Base-by-base conservation (phyloP, 2,888 invertebrate species). In the Drosophila putrida region DNA sequence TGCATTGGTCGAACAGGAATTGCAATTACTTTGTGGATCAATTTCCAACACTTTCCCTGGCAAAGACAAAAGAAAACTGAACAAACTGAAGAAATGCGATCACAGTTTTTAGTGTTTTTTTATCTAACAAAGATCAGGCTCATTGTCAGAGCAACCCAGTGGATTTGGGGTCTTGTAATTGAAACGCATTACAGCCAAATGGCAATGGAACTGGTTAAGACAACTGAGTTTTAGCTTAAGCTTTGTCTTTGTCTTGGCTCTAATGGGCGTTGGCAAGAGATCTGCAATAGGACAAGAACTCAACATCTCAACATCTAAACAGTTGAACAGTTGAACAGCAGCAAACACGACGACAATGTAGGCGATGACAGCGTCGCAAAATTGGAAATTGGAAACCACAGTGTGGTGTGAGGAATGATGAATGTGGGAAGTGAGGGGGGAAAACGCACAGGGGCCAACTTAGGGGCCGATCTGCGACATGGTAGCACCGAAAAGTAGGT, bases 361-460 rank as follows among this genome's bases (percentile, higher is more conserved):
- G 88, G 88, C 88, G 88, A 88, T 78, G 84, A 88, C 88, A 88
- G 73, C 54, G 64, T 62, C 65, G 60, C 64, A 78, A 80, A 88
- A 82, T 78, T 68, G 53, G 61, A 47, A 54, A 68, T 62, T 54
- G 58, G 64, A 71, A 61, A 59, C 71, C 68, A 71, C 61, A 60
- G 54, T 36, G 60, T 1, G 36, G 44, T 33, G 33, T 0, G n/a
- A 0, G 20, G 20, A 10, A n/a, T n/a, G n/a, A n/a, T n/a, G n/a
- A n/a, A n/a, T n/a, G n/a, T n/a, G n/a, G n/a, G n/a, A n/a, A n/a
- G 10, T 1, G 33, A 47, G 38, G 46, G 13, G 44, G 61, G 43
- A 41, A 27, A 65, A 65, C 75, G 78, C 78, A 76, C 59, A 51
- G 71, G 39, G 78, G 75, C 55, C 51, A 63, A 66, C 44, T 38